Base-by-base conservation (phyloP, 2,113 vertebrate genomes). In the Lepus timidus region DNA sequence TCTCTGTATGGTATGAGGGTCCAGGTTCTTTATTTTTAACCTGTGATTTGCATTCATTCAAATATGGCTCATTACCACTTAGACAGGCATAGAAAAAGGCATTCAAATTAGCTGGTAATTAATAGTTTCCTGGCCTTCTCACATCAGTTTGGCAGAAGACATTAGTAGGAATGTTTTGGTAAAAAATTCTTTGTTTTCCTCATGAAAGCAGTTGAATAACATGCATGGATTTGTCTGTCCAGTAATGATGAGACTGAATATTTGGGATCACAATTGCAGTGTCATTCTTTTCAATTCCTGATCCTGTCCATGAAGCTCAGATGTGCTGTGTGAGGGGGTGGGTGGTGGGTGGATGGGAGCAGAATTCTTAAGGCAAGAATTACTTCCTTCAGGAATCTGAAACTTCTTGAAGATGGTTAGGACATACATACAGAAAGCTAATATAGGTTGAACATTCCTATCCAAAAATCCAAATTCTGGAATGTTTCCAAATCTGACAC, bases 1-100 rank as follows among this genome's bases (percentile, higher is more conserved):
- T 49, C 29, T 90, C 14, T 52, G 22, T 58, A 12, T n/a, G 19
- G 78, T 76, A 61, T 36, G 22, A 90, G 36, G 39, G 44, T 82
- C 6, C 65, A 94, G 13, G 22, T 55, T 29, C 5, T 94, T 96
- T 73, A 55, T 94, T 96, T 92, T 90, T 68, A 85, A 27, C 49
- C 23, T 61, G 39, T 88, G 76, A 84, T 85, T 96, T 94, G 49
- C 19, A 71, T 92, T 85, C 76, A 83, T 92, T 97, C 88, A 93
- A 84, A 39, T 85, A 82, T 23, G 33, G 73, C 14, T 95, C 23
- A 74, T 92, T 94, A 90, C 64, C 68, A 93, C 20, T 93, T 85
- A 90, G 89, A 58, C 23, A 16, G 19, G 81, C 49, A 90, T 12
- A 82, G 52, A 92, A 95, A 95, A 81, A 93, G 39, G 36, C 93